Evolutionary conservation across 2,888 invertebrate species (phyloP), one percentile per base, ranked within the genome.

Genomic region (Pterostichus madidus): DNA sequence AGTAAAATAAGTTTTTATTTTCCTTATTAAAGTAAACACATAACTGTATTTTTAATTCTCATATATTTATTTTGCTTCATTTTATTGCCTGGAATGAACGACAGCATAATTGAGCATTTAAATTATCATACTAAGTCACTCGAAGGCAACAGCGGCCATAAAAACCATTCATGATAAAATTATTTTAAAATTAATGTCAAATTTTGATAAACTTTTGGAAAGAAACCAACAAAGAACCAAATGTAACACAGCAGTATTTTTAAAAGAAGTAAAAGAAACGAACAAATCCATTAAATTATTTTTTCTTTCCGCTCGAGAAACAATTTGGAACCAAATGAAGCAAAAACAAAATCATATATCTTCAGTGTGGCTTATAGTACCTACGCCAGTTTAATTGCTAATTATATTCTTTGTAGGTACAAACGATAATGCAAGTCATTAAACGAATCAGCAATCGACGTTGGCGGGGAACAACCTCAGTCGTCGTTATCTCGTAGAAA

Each of bases 341-440:
- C 75, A 75, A 75, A 49, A 75, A 75, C 75, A 31, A 75, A 75
- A 75, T 52, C 75, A 71, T 71, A 71, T 71, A 71, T 71, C 68
- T 71, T 71, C 35, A 39, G 35, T 39, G 79, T 79, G 59, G 44
- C 61, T 79, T 79, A 79, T 79, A 59, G 61, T 49, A 49, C 24
- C 64, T 44, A 49, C 24, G 79, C 46, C 46, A 13, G 17, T 79
- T 78, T 79, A 79, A 79, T 79, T 79, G 79, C 49, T 79, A 79
- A 79, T 79, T 79, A 79, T 79, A 64, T 79, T 79, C 64, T 46
- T 79, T 79, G 49, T 76, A 79, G 61, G 79, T 79, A 79, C 64
- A 64, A 49, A 46, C 79, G 49, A 79, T 79, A 79, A 79, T 64
- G 79, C 46, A 49, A 79, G 79, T 79, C 79, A 64, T 79, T 79